Percentiles rank a stretch among this genome's conserved stretches.
These are phyloP conservation scores for Nasonia vitripennis DNA, from an alignment of 1,140 invertebrate species.

Conservation along the genomic window DNA sequence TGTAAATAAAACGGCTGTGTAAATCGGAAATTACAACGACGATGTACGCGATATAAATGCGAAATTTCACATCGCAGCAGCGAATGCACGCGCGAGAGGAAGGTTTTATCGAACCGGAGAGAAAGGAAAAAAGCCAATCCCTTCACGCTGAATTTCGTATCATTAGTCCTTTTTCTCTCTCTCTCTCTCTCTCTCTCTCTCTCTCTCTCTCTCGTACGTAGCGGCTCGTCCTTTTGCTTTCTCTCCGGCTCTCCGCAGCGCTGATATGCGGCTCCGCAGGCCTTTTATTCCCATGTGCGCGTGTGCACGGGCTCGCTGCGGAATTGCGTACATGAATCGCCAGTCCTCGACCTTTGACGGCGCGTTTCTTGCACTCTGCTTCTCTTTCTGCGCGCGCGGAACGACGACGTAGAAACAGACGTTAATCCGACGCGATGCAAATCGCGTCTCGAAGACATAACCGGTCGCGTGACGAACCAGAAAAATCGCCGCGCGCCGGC, in stretches of 20 bases:
- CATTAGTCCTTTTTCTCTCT: conserved; percentile 17
- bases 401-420: conserved; percentile 52
- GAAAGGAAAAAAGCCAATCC: conserved; percentile 1
- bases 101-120: background rate
- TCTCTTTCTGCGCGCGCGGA: background rate
- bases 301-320: background rate
- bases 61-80: conserved; percentile 10
- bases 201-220: background rate
- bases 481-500: conserved; percentile 47
- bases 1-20: background rate
- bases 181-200: no score
- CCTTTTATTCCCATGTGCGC: background rate
- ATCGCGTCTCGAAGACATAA: conserved; percentile 58
- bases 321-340: background rate
- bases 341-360: conserved; percentile 58
- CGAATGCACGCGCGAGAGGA: background rate
- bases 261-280: background rate
- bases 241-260: background rate
- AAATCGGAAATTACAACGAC: background rate
- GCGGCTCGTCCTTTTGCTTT: conserved; percentile 37
- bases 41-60: background rate
- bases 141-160: conserved; percentile 25
- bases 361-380: conserved; percentile 52
- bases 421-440: conserved; percentile 65
- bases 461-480: conserved; percentile 54